Evolutionary conservation across 2,888 invertebrate genomes (phyloP).

Genomic region (Pachycephus smyrnensis): DNA sequence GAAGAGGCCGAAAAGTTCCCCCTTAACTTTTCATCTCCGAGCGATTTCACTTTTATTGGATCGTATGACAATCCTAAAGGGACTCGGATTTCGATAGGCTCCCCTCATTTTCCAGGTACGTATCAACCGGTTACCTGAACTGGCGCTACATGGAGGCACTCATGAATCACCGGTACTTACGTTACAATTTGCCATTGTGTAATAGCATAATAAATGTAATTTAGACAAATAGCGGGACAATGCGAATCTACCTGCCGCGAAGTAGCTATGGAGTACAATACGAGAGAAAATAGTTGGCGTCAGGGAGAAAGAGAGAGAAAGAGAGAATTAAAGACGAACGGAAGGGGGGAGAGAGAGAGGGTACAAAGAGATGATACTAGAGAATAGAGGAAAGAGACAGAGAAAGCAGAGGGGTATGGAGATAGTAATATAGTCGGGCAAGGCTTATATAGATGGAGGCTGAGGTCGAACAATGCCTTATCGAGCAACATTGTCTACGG

Average conservation of each 20-base stretch:
- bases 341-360: not conserved
- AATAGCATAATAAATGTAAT: constrained; percentile 40
- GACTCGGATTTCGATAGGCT: too few relatives aligned
- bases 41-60: constrained; percentile 51
- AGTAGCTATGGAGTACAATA: not conserved
- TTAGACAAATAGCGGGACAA: constrained; percentile 41
- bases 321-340: constrained; percentile 11
- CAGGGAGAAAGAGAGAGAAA: constrained; percentile 28
- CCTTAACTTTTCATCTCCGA: constrained; percentile 46
- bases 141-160: constrained; percentile 27
- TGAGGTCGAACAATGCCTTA: constrained; percentile 62
- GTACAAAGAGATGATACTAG: not conserved
- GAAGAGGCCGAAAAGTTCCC: not conserved
- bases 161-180: constrained; percentile 42
- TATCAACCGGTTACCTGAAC: too few relatives aligned
- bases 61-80: constrained; percentile 46
- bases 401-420: not conserved
- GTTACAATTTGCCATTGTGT: constrained; percentile 37
- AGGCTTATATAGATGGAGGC: constrained; percentile 44
- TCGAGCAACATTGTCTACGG: constrained; percentile 61
- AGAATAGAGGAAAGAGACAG: not conserved
- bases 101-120: too few relatives aligned
- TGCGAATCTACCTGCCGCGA: constrained; percentile 22
- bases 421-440: constrained; percentile 24
- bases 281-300: constrained; percentile 9